These are phyloP conservation scores for Tangara arthus DNA, from an alignment of 2,797 vertebrate species.

Conservation along the genomic window DNA sequence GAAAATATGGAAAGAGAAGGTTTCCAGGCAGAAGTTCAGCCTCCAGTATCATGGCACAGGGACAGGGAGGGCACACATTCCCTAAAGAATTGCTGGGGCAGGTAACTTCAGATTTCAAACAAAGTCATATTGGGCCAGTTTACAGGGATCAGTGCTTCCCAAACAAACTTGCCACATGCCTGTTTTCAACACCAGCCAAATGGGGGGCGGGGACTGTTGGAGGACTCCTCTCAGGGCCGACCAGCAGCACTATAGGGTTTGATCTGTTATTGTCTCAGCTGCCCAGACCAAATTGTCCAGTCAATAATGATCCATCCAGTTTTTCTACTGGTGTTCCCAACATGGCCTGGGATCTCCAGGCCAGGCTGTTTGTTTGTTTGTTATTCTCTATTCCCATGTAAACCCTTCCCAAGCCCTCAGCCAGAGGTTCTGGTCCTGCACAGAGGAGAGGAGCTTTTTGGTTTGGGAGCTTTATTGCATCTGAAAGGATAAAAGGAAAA, in stretches of 20 bases:
- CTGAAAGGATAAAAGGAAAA: neutral
- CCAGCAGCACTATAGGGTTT: neutral
- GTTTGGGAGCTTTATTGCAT: neutral
- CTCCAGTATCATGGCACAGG: rapidly evolving
- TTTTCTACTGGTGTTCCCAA: neutral
- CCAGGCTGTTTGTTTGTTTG: neutral
- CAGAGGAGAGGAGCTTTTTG: neutral
- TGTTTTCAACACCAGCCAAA: neutral
- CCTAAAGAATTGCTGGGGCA: neutral
- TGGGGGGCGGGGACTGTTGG: neutral
- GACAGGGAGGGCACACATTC: neutral
- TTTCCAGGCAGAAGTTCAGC: neutral
- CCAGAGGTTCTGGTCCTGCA: neutral
- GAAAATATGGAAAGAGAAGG: neutral
- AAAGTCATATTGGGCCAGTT: neutral
- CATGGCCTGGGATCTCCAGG: neutral
- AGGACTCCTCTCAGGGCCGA: neutral
- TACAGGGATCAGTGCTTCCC: neutral
- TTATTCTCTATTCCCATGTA: neutral
- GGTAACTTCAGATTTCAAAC: neutral
- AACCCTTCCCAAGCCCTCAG: neutral
- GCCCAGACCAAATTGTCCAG: neutral
- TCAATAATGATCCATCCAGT: neutral
- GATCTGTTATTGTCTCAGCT: neutral
- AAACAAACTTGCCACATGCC: neutral